Evolutionary conservation across 1,140 invertebrate genomes (phyloP).

Genomic region (Thalassaphorura encarpata): DNA sequence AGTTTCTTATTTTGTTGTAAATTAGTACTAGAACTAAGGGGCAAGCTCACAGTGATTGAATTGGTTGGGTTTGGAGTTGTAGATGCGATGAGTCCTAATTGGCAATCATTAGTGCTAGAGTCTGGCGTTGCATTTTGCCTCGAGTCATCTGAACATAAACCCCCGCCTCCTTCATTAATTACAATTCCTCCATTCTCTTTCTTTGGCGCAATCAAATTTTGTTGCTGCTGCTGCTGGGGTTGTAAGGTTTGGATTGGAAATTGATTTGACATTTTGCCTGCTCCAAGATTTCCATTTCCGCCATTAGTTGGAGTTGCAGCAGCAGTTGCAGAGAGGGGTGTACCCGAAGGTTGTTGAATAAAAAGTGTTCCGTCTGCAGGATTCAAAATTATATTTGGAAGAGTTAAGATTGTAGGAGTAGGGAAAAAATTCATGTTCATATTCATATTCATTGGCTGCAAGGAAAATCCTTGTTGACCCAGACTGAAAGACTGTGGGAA

Average conservation of each 20-base stretch:
- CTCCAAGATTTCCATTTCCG: too few species aligned
- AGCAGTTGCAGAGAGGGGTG: constrained; percentile 8
- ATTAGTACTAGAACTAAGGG: constrained; percentile 1
- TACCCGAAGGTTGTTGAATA: constrained; percentile 22
- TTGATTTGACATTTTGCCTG: constrained; percentile 17
- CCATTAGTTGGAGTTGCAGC: constrained; percentile 1
- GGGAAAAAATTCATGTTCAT: constrained; percentile 31
- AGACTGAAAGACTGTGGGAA: constrained; percentile 32
- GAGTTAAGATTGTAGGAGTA: constrained; percentile 28
- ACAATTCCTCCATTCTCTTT: constrained; percentile 21
- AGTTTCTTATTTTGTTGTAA: not conserved
- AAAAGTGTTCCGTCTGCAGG: constrained; percentile 32
- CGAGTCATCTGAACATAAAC: constrained; percentile 21
- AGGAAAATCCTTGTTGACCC: constrained; percentile 28
- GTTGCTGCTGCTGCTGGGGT: not conserved
- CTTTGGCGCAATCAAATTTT: constrained; percentile 25
- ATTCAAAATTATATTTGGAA: constrained; percentile 32
- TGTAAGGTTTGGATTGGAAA: constrained; percentile 11
- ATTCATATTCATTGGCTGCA: constrained; percentile 32
- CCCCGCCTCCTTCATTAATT: constrained; percentile 1
- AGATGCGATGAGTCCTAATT: constrained; percentile 11
- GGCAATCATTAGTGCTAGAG: constrained; percentile 31
- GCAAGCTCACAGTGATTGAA: constrained; percentile 10
- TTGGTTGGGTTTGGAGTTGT: not conserved
- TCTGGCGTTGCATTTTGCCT: constrained; percentile 31